These are phyloP conservation scores for Huso huso DNA, from an alignment of 2,797 vertebrate species.

Conservation along the genomic window DNA sequence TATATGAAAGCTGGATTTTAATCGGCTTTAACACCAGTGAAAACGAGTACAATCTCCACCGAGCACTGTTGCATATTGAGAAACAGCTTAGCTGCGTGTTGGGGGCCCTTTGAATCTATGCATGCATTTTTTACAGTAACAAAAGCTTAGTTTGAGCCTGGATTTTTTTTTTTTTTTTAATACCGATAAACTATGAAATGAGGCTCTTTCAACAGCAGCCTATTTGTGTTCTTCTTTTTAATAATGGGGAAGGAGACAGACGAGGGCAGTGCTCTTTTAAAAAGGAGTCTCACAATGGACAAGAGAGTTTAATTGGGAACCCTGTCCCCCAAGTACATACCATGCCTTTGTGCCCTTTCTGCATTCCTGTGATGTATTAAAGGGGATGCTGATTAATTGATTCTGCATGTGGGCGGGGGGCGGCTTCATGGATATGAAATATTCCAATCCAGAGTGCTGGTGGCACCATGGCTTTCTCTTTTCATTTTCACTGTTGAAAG, in stretches of 20 bases:
- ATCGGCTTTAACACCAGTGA: no score
- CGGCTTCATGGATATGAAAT: not conserved
- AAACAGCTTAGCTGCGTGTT: no score
- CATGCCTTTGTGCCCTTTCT: conserved; percentile 3
- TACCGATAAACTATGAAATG: not conserved
- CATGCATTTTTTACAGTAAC: no score
- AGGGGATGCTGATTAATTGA: not conserved
- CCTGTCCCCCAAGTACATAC: not conserved
- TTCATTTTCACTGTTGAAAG: no score
- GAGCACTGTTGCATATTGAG: no score
- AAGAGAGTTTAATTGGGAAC: conserved; percentile 9
- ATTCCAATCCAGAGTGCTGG: not conserved
- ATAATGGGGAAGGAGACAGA: not conserved
- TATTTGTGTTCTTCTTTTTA: not conserved
- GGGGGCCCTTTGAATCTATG: no score
- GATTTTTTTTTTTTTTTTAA: no score
- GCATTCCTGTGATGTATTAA: conserved; percentile 10
- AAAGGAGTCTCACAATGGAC: conserved; percentile 8
- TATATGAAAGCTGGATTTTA: no score
- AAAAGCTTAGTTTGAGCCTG: no score
- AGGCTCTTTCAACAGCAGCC: not conserved
- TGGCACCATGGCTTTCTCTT: no score
- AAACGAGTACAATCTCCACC: no score
- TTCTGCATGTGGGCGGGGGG: not conserved
- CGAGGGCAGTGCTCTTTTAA: not conserved